phyloP scores from a whole-genome alignment of 2,113 vertebrate species.

The Eira barbara region DNA sequence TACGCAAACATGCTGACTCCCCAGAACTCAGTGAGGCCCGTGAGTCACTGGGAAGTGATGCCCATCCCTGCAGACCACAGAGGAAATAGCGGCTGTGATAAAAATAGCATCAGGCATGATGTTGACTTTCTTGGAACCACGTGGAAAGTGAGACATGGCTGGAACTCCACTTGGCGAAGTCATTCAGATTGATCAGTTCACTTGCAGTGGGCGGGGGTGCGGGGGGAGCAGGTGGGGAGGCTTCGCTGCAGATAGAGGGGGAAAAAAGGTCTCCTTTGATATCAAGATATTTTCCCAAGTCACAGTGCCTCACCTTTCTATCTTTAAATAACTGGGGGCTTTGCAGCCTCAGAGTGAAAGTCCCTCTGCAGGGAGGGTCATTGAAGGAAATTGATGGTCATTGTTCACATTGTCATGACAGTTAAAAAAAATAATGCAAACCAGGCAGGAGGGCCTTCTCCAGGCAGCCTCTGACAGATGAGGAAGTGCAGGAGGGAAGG shows the following conservation, averaged over 20 bases:
- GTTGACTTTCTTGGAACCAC: background rate
- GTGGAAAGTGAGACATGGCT: background rate
- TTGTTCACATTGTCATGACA: background rate
- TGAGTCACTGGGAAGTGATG: background rate
- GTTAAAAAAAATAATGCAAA: background rate
- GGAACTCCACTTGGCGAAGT: background rate
- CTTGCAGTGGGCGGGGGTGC: rapidly evolving
- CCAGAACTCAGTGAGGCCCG: background rate
- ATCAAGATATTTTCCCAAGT: background rate
- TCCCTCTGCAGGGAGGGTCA: background rate
- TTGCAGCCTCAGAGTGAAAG: background rate
- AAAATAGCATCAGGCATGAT: background rate
- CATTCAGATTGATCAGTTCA: background rate
- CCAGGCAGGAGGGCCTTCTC: background rate
- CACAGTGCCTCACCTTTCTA: background rate
- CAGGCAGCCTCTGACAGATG: background rate
- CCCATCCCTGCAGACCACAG: background rate
- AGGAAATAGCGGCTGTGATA: background rate
- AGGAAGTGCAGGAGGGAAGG: background rate
- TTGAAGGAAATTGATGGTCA: background rate
- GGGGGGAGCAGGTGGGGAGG: background rate
- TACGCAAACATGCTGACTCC: rapidly evolving
- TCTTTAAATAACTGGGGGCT: background rate
- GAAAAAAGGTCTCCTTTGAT: background rate
- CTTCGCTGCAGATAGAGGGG: background rate